Percentiles rank a stretch among this genome's conserved stretches.
Conservation (phyloP, 2,113 vertebrate species). For the Empidonax traillii region DNA sequence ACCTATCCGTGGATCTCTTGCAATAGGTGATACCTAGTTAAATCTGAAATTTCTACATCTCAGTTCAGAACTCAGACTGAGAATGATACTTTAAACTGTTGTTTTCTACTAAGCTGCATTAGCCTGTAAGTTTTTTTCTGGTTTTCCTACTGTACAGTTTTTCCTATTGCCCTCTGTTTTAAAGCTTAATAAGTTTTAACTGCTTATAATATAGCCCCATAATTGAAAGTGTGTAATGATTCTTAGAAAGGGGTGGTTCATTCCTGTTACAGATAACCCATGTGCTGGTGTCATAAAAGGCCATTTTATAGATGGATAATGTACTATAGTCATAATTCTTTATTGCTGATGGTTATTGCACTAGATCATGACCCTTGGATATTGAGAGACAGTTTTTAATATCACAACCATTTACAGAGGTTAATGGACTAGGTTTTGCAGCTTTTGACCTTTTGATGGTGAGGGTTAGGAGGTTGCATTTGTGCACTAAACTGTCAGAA, state of each 20-base stretch:
- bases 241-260: constrained; percentile 61
- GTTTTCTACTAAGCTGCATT: not conserved
- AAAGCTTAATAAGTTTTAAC: constrained; percentile 59
- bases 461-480: constrained; percentile 73
- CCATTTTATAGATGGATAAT: constrained; percentile 82
- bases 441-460: constrained; percentile 78
- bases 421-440: constrained; percentile 82
- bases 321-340: constrained; percentile 80
- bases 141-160: not conserved
- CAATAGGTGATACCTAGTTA: not conserved
- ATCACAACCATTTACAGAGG: constrained; percentile 82
- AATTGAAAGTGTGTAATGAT: constrained; percentile 63
- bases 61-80: not conserved
- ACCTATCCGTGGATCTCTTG: not conserved
- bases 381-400: constrained; percentile 84
- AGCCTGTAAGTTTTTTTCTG: not conserved
- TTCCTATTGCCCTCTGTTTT: not conserved
- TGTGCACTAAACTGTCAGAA: constrained; percentile 69
- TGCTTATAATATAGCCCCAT: constrained; percentile 39
- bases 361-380: constrained; percentile 79
- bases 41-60: not conserved
- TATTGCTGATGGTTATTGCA: constrained; percentile 82
- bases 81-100: not conserved
- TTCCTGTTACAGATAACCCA: constrained; percentile 58
- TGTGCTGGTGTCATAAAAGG: constrained; percentile 73